A percentile compares a stretch with the other conserved stretches of the same genome.
Evolutionary conservation across 2,888 invertebrate genomes (phyloP).

Genomic region (Trimorus sp.): DNA sequence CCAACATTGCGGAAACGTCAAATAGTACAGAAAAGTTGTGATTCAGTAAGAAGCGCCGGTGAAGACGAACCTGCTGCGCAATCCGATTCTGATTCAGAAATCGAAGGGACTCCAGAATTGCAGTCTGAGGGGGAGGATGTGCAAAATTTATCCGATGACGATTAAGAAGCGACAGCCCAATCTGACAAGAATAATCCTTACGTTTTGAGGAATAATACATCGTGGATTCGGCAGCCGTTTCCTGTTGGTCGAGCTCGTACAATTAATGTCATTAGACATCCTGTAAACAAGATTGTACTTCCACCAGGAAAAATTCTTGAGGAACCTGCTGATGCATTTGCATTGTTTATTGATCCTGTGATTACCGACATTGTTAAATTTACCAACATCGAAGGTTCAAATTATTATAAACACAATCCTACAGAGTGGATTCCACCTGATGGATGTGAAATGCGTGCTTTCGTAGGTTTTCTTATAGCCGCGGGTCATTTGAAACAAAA

Average conservation of each 20-base stretch:
- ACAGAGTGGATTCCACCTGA: conserved; percentile 19
- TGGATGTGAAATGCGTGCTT: not conserved
- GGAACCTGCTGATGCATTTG: conserved; percentile 32
- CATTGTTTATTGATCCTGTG: conserved; percentile 18
- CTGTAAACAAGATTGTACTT: conserved; percentile 32
- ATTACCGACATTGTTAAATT: conserved; percentile 33
- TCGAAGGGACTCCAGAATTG: conserved; percentile 25
- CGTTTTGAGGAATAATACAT: conserved; percentile 24
- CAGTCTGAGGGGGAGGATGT: conserved; percentile 24
- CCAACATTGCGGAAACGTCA: conserved; percentile 24
- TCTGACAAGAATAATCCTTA: not conserved
- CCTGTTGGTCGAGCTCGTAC: conserved; percentile 35
- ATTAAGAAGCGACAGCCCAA: not conserved
- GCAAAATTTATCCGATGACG: conserved; percentile 20
- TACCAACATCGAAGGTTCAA: conserved; percentile 24
- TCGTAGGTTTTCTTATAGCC: conserved; percentile 18
- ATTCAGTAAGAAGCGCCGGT: not conserved
- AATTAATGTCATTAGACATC: conserved; percentile 24
- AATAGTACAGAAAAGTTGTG: conserved; percentile 24
- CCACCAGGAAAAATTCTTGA: conserved; percentile 38
- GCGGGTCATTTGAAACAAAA: conserved; percentile 38
- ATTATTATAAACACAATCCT: conserved; percentile 7
- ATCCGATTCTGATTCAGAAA: conserved; percentile 30
- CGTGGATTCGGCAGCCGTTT: conserved; percentile 13
- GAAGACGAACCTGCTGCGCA: conserved; percentile 17